Conservation (phyloP, 2,113 vertebrate genomes). For the Lota lota region DNA sequence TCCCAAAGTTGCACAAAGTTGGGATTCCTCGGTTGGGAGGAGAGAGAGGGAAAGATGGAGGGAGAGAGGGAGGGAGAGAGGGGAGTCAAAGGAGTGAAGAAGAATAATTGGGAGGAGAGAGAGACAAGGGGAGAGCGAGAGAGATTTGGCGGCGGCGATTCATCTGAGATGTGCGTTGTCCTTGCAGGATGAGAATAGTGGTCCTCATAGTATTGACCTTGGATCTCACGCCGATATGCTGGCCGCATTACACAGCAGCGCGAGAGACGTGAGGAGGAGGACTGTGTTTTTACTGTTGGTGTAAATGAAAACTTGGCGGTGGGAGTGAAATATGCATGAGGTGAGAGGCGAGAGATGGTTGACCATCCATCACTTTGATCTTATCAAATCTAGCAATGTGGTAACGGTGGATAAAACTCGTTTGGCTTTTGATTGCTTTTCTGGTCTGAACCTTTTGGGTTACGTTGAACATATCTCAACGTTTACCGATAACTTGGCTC, state of each 20-base stretch:
- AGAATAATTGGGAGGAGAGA: neutral
- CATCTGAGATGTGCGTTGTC: constrained; percentile 57
- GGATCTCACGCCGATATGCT: constrained; percentile 44
- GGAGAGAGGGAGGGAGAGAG: neutral
- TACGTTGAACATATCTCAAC: no score
- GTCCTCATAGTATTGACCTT: constrained; percentile 70
- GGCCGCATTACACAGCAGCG: constrained; percentile 47
- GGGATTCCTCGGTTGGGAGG: constrained; percentile 18
- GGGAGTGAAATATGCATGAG: constrained; percentile 41
- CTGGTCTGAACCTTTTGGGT: no score
- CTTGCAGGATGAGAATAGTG: constrained; percentile 48
- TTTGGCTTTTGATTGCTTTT: no score
- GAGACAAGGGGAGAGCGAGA: constrained; percentile 7
- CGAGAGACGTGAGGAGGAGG: constrained; percentile 32
- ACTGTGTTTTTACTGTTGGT: constrained; percentile 38
- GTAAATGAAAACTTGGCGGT: constrained; percentile 40
- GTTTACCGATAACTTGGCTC: no score
- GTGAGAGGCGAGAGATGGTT: constrained; percentile 28
- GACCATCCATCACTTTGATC: neutral
- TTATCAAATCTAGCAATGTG: no score
- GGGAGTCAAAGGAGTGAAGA: neutral
- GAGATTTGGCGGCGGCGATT: constrained; percentile 40
- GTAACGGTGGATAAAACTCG: no score
- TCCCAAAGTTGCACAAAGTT: constrained; percentile 21
- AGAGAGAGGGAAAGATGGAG: constrained; percentile 9